phyloP scores from a whole-genome alignment of 2,797 vertebrate genomes.

The Hoplostethus atlanticus region DNA sequence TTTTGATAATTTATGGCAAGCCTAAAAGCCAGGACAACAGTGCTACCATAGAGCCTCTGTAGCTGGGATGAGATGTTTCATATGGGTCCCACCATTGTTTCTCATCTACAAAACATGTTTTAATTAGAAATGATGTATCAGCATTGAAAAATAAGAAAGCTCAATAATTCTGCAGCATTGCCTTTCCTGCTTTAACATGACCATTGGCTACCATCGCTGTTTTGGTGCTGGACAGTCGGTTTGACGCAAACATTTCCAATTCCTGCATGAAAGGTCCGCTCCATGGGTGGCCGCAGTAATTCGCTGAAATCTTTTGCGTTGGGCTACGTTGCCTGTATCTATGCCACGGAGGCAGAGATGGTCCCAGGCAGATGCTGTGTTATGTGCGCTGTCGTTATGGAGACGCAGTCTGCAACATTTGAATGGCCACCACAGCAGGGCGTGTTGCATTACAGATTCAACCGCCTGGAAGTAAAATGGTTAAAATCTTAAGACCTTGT shows the following conservation, averaged over 20 bases:
- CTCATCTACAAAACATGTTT: conserved; percentile 59
- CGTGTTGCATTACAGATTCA: conserved; percentile 56
- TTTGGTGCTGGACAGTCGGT: neutral
- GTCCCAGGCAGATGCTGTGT: conserved; percentile 13
- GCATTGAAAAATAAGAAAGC: neutral
- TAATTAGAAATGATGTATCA: neutral
- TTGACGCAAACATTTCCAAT: conserved; percentile 19
- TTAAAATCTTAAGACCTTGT: too few species aligned
- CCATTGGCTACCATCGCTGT: conserved; percentile 60
- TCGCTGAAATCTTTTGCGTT: neutral
- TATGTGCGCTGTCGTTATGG: conserved; percentile 52
- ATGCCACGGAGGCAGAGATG: conserved; percentile 4
- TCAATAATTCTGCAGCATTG: neutral
- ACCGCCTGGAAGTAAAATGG: neutral
- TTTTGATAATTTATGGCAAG: too few species aligned
- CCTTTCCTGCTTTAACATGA: conserved; percentile 32
- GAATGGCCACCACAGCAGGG: conserved; percentile 45
- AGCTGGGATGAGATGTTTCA: conserved; percentile 79
- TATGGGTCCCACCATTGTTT: conserved; percentile 83
- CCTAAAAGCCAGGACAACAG: neutral
- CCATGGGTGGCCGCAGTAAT: neutral
- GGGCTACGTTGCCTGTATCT: neutral
- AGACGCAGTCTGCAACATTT: conserved; percentile 46
- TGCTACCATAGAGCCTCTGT: conserved; percentile 72
- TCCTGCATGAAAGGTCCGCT: conserved; percentile 2